phyloP scores from a whole-genome alignment of 2,888 invertebrate genomes.

The Sesia bembeciformis region DNA sequence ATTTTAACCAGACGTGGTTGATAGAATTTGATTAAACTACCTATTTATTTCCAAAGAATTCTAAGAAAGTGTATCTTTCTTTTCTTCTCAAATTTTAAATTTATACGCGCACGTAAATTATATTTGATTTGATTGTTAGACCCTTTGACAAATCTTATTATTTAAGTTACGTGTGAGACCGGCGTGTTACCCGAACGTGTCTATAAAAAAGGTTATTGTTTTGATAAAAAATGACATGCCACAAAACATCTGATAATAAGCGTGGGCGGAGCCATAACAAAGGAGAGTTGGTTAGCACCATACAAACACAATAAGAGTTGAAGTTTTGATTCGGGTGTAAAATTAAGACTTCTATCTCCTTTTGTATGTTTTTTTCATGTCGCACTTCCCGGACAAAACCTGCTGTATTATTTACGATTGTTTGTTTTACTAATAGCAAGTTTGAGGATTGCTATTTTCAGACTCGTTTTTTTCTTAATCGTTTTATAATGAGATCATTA shows the following conservation, averaged over 20 bases:
- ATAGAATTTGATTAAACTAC: too few relatives aligned
- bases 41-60: too few relatives aligned
- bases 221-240: constrained; percentile 73
- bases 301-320: constrained; percentile 52
- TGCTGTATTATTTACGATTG: neutral
- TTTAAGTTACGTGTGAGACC: constrained; percentile 35
- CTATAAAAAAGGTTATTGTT: constrained; percentile 60
- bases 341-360: constrained; percentile 63
- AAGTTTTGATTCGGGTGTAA: constrained; percentile 66
- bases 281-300: constrained; percentile 68
- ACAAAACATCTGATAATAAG: constrained; percentile 67
- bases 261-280: constrained; percentile 65
- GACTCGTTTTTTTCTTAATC: too few relatives aligned
- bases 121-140: constrained; percentile 37
- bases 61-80: neutral
- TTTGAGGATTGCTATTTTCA: neutral
- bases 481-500: too few relatives aligned
- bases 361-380: constrained; percentile 55
- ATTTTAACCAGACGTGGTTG: too few relatives aligned
- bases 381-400: constrained; percentile 28
- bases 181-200: constrained; percentile 34
- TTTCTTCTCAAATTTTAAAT: neutral
- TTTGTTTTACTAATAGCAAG: neutral
- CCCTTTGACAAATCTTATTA: constrained; percentile 46
- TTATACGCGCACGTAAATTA: constrained; percentile 41